Evolutionary conservation across 2,888 invertebrate genomes (phyloP), one percentile per base, ranked within the genome.

Genomic region (Adelognathus sp.): DNA sequence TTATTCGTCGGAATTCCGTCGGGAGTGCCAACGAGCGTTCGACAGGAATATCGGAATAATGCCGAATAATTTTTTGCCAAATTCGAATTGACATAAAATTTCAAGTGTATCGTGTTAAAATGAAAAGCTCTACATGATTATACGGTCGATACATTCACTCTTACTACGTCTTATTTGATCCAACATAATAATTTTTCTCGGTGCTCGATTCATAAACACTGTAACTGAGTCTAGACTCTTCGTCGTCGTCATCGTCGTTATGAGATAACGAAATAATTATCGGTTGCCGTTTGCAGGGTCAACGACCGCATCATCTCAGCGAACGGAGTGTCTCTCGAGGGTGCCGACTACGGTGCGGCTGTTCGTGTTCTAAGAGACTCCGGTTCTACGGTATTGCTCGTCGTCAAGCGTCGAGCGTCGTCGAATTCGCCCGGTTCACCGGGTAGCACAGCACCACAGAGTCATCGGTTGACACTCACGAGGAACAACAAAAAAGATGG

Each of bases 281-380:
- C 7, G 7, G 27, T 36, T 2, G 4, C 44, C 24, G 33, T 72
- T 72, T 88, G 92, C 93, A 99, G 99, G 92, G 98, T 99, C 44
- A 99, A 99, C 92, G 99, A 99, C 93, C 95, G 99, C 82, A 98
- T 99, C 88, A 96, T 99, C 83, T 97, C 97, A 71, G 99, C 98
- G 21, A 99, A 99, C 92, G 98, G 98, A 16, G 96, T 98, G 46
- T 97, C 98, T 0, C 93, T 99, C 85, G 99, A 99, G 91, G 98
- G 98, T 91, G 99, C 99, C 67, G 99, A 99, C 92, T 99, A 99
- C 90, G 97, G 96, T 11, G 96, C 97, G 0, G 98, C 98, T 0
- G 98, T 98, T 71, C 97, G 97, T 89, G 98, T 98, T 56, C 92
- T 98, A 76, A 94, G 98, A 41, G 98, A 98, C 91, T 97, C 97